Percentiles rank a stretch among this genome's conserved stretches.
Conservation (phyloP, 1,140 invertebrate genomes). For the Aphis gossypii region DNA sequence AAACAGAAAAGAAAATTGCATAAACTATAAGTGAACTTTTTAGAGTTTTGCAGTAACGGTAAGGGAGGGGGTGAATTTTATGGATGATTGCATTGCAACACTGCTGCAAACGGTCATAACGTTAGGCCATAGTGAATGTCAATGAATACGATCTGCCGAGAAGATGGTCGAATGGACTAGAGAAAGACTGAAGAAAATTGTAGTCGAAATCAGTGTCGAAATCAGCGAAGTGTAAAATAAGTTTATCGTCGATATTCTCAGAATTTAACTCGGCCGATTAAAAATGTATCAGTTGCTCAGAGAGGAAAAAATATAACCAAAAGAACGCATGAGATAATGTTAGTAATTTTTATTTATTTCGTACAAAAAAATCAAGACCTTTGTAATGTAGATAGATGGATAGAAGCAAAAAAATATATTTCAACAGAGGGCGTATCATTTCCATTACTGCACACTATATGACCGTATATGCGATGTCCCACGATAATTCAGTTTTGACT, state of each 20-base stretch:
- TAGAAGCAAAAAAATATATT: slow-evolving; percentile 10
- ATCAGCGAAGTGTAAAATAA: slow-evolving; percentile 3
- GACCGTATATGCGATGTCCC: neutral
- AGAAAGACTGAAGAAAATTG: neutral
- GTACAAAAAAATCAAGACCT: neutral
- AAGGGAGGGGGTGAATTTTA: neutral
- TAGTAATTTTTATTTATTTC: neutral
- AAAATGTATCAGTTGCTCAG: slow-evolving; percentile 23
- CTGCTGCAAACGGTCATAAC: neutral
- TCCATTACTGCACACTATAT: neutral
- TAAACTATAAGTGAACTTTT: neutral
- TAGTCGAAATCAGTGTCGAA: neutral
- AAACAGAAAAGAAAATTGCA: neutral
- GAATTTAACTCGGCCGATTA: slow-evolving; percentile 17
- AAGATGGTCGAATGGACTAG: neutral
- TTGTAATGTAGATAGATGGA: slow-evolving; percentile 30
- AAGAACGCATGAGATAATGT: neutral
- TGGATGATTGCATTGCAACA: neutral
- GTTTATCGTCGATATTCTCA: neutral
- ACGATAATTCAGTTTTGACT: slow-evolving; percentile 25
- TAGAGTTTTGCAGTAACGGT: neutral
- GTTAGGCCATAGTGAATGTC: neutral
- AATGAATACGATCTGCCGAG: neutral
- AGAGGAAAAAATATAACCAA: neutral
- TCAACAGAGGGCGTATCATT: neutral